Evolutionary conservation across 2,888 invertebrate species (phyloP).

Genomic region (Temnothorax ravouxi): DNA sequence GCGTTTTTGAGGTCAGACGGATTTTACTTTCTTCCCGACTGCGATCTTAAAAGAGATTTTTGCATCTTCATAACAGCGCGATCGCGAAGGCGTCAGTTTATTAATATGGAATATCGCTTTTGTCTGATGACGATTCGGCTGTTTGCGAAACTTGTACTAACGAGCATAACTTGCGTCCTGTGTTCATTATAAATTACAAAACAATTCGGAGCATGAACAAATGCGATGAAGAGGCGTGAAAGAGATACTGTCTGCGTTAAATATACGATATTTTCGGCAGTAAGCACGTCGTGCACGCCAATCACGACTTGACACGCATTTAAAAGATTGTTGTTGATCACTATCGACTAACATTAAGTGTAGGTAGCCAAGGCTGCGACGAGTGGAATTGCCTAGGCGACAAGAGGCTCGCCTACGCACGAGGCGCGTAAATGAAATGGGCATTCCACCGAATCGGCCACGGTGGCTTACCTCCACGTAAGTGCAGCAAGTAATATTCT

Average conservation of each 20-base stretch:
- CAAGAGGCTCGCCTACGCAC: constrained; percentile 41
- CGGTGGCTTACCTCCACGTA: constrained; percentile 8
- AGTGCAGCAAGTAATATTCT: not conserved
- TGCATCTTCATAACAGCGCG: not conserved
- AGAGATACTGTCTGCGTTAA: not conserved
- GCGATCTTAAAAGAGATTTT: constrained; percentile 5
- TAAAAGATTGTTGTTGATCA: constrained; percentile 35
- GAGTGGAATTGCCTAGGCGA: constrained; percentile 56
- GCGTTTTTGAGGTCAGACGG: constrained; percentile 29
- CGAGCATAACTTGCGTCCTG: not conserved
- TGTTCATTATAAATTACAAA: not conserved
- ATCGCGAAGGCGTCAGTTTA: constrained; percentile 14
- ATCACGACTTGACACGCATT: constrained; percentile 20
- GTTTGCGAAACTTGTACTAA: constrained; percentile 15
- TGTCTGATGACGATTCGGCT: no score
- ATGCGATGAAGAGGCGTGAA: not conserved
- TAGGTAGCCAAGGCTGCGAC: constrained; percentile 63
- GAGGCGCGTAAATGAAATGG: constrained; percentile 34
- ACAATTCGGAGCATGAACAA: not conserved
- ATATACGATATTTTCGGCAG: constrained; percentile 1
- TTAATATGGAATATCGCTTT: not conserved
- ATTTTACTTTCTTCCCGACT: constrained; percentile 44
- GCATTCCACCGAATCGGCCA: constrained; percentile 28
- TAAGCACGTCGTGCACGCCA: not conserved
- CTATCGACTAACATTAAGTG: constrained; percentile 28